phyloP scores from a whole-genome alignment of 1,140 invertebrate species.

The Drosophila tani region DNA sequence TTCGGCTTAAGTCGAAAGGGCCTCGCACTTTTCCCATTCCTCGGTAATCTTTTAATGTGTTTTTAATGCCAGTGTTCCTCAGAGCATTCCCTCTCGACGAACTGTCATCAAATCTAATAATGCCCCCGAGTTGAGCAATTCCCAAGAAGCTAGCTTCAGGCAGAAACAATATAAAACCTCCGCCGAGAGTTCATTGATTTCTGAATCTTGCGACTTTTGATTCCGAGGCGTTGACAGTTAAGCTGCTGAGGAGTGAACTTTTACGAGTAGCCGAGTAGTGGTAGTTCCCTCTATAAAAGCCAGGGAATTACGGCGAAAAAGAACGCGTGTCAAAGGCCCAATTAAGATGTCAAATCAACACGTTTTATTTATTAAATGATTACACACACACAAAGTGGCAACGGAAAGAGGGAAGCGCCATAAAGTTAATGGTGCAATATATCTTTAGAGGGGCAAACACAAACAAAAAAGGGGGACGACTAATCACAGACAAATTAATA shows the following conservation, averaged over 20 bases:
- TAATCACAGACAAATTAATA: conserved; percentile 71
- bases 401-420: conserved; percentile 34
- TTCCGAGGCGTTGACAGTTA: conserved; percentile 42
- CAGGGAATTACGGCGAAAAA: conserved; percentile 11
- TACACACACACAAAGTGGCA: conserved; percentile 39
- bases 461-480: neutral
- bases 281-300: conserved; percentile 17
- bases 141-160: conserved; percentile 30
- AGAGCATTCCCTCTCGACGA: neutral
- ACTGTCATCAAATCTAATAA: conserved; percentile 59
- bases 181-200: conserved; percentile 76
- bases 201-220: conserved; percentile 31
- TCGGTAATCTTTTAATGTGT: conserved; percentile 64
- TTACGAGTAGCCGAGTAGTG: conserved; percentile 25
- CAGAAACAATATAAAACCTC: conserved; percentile 45
- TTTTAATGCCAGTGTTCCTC: conserved; percentile 54
- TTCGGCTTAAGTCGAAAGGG: conserved; percentile 9
- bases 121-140: conserved; percentile 57
- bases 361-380: conserved; percentile 78
- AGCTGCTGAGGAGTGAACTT: conserved; percentile 8
- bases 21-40: conserved; percentile 5
- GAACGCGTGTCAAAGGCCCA: conserved; percentile 65
- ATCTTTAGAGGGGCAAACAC: neutral
- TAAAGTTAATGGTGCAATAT: conserved; percentile 50
- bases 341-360: conserved; percentile 82